phyloP scores from a whole-genome alignment of 2,113 vertebrate species.

The Pampusana beccarii region DNA sequence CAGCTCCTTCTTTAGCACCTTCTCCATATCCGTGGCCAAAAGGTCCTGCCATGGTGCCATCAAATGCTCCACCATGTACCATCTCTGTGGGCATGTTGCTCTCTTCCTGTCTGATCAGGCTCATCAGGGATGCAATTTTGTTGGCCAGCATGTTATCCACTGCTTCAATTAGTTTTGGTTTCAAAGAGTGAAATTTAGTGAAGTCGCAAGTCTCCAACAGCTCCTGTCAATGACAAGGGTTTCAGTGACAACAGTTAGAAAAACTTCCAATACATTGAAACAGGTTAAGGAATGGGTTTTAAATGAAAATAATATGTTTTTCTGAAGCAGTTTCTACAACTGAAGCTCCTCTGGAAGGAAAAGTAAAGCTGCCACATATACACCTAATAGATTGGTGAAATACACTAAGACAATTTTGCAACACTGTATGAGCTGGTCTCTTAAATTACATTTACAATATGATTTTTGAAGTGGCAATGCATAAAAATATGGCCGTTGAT shows the following conservation, averaged over 20 bases:
- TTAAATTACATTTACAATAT: background rate
- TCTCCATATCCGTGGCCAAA: conserved; percentile 95
- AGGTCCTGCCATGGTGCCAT: conserved; percentile 90
- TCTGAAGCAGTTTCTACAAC: background rate
- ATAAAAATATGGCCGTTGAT: background rate
- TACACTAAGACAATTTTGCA: background rate
- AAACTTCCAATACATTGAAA: background rate
- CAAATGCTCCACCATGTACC: conserved; percentile 93
- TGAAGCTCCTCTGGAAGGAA: background rate
- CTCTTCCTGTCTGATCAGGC: conserved; percentile 91
- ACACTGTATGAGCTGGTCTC: background rate
- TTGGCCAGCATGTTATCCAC: conserved; percentile 94
- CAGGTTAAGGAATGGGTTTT: background rate
- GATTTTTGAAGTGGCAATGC: background rate
- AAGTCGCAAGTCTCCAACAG: conserved; percentile 93
- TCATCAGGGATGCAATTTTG: conserved; percentile 90
- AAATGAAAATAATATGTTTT: background rate
- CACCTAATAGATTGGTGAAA: background rate
- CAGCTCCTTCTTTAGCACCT: conserved; percentile 91
- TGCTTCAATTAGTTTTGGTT: conserved; percentile 91
- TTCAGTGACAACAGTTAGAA: background rate
- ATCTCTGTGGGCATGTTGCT: conserved; percentile 82
- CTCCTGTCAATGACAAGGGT: conserved; percentile 77
- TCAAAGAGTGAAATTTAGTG: conserved; percentile 93
- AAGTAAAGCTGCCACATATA: background rate